Base-by-base conservation (phyloP, 1,140 invertebrate genomes). In the Lanistes nyassanus region DNA sequence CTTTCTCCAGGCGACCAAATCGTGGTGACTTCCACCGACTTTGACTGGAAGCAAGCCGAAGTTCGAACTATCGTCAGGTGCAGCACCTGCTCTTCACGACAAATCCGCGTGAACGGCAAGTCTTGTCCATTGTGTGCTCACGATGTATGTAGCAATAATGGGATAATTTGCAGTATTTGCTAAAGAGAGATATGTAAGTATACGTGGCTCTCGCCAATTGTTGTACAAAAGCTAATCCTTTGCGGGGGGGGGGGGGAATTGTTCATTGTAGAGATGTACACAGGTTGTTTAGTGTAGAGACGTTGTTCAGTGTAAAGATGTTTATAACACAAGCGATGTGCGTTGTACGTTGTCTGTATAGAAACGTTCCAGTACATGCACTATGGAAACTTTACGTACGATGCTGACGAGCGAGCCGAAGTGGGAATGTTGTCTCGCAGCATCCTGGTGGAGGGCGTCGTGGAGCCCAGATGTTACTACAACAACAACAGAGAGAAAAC, bases 11-110 rank as follows among this genome's bases (percentile, higher is more conserved):
- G 84, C 58, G 83, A 85, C 69, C 29, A 76, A 21, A 58, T 85
- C 3, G 79, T 85, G 16, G 37, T 85, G 13, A 53, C 80, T 2
- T 81, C 81, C 3, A 83, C 84, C 0, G 84, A 84, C 69, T 84
- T 74, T 76, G 70, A 81, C 37, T 80, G 79, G 80, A 73, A 60
- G 42, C 83, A 85, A 42, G 83, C 84, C 7, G 83, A 85, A 53
- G 79, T 78, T 23, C 64, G 73, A 1, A 78, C 53, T 13, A 21
- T 85, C 1, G 69, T 81, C 19, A 13, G 67, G 0, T 84, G 83
- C 75, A 3, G 37, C 0, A 39, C 56, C 16, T 83, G 82, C 58
- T 76, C 26, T 16, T 5, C 29, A 7, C 55, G 75, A 7, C 79
- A 84, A 70, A 53, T 82, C 11, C 68, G 76, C 62, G 36, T 84